phyloP scores from a whole-genome alignment of 2,797 vertebrate genomes.

The Diglossa cyanea region DNA sequence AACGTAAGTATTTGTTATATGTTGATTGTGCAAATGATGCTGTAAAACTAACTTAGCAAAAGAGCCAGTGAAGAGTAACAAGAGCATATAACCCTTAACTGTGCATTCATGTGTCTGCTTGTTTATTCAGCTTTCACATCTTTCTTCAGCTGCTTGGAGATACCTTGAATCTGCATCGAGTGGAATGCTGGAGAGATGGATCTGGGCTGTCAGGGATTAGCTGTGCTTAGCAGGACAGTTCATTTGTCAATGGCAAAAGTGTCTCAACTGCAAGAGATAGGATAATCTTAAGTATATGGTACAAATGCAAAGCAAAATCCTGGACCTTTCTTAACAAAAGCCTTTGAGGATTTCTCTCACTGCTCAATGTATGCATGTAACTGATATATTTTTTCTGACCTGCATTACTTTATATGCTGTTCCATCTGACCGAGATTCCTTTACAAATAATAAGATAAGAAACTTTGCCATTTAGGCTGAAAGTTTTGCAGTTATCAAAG shows the following conservation, averaged over 20 bases:
- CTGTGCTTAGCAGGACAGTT: neutral
- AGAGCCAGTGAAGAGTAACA: neutral
- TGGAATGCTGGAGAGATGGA: neutral
- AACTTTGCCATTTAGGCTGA: neutral
- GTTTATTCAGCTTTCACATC: neutral
- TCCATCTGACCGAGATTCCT: neutral
- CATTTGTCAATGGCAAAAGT: neutral
- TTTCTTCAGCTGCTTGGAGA: neutral
- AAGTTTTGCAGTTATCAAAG: neutral
- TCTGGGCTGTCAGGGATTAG: neutral
- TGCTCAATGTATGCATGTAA: neutral
- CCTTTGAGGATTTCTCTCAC: neutral
- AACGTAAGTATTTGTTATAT: slow-evolving; percentile 81
- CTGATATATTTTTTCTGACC: neutral
- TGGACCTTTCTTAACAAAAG: neutral
- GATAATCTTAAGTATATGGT: neutral
- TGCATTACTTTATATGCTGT: neutral
- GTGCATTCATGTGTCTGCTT: neutral
- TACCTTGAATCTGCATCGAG: neutral
- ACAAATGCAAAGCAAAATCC: neutral
- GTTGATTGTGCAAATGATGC: neutral
- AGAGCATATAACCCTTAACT: neutral
- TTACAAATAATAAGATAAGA: neutral
- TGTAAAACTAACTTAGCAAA: neutral
- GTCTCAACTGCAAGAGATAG: neutral